Conservation (phyloP, 2,888 invertebrate species). For the Agonopterix subpropinquella region DNA sequence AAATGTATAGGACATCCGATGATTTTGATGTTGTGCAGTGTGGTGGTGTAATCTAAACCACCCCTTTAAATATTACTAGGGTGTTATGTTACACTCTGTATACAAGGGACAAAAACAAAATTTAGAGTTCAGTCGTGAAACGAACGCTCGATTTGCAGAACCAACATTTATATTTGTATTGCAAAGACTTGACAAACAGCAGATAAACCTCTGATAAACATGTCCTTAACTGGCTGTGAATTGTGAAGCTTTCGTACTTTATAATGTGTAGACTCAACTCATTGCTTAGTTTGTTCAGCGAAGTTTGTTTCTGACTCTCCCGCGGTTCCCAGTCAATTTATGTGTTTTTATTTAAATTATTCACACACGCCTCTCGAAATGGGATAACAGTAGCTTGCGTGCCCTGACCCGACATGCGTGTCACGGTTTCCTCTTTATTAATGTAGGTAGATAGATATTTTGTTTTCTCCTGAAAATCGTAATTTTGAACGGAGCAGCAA, state of each 20-base stretch:
- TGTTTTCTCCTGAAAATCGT: constrained; percentile 30
- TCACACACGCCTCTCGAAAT: constrained; percentile 14
- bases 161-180: too few relatives aligned
- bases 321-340: constrained; percentile 25
- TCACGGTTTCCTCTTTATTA: constrained; percentile 14
- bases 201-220: constrained; percentile 8
- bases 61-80: too few relatives aligned
- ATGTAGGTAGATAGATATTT: constrained; percentile 20
- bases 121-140: too few relatives aligned
- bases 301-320: constrained; percentile 17
- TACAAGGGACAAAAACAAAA: too few relatives aligned
- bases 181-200: not conserved
- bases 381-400: constrained; percentile 19
- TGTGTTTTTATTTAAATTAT: constrained; percentile 30
- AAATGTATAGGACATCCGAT: too few relatives aligned
- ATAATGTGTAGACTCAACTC: constrained; percentile 18
- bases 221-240: constrained; percentile 1
- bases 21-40: too few relatives aligned
- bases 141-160: too few relatives aligned
- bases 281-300: constrained; percentile 22
- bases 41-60: too few relatives aligned
- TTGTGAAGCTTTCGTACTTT: constrained; percentile 5
- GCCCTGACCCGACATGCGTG: constrained; percentile 12
- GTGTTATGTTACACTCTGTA: too few relatives aligned
- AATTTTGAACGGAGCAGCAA: constrained; percentile 35